A percentile compares a stretch with the other conserved stretches of the same genome.
phyloP scores from a whole-genome alignment of 2,888 invertebrate species.

The Drosophila engyochracea region DNA sequence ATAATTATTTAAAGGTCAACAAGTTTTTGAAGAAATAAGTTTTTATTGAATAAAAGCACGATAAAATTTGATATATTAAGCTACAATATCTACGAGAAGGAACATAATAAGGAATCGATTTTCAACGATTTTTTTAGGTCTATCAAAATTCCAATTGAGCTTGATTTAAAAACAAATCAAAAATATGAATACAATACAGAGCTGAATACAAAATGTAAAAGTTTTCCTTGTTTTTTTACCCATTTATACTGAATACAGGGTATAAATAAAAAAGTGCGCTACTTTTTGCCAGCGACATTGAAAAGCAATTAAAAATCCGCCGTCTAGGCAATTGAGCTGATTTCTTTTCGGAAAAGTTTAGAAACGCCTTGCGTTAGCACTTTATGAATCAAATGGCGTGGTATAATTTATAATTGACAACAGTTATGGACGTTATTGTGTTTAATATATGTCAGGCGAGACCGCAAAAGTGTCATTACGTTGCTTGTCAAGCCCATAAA shows the following conservation, averaged over 20 bases:
- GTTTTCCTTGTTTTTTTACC: neutral
- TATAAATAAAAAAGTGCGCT: slow-evolving; percentile 6
- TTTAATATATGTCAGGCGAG: slow-evolving; percentile 18
- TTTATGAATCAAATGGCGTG: slow-evolving; percentile 39
- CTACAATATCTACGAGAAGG: neutral
- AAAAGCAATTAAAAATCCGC: slow-evolving; percentile 49
- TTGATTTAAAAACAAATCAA: neutral
- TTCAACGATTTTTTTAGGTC: neutral
- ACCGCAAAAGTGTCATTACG: slow-evolving; percentile 22
- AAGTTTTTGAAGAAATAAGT: neutral
- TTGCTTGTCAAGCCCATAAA: slow-evolving; percentile 26
- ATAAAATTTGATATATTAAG: no score
- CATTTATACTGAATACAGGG: neutral
- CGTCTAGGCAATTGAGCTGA: slow-evolving; percentile 41
- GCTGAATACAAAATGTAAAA: neutral
- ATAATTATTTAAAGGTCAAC: neutral
- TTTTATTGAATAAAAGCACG: neutral
- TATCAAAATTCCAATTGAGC: neutral
- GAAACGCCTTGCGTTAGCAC: slow-evolving; percentile 2
- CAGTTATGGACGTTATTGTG: slow-evolving; percentile 42
- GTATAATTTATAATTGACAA: slow-evolving; percentile 53
- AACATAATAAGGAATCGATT: neutral
- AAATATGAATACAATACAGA: neutral
- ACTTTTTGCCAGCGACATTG: slow-evolving; percentile 37
- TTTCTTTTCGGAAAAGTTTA: slow-evolving; percentile 47